Base-by-base conservation (phyloP, 1,140 invertebrate genomes). In the Leptonema lineaticorne region DNA sequence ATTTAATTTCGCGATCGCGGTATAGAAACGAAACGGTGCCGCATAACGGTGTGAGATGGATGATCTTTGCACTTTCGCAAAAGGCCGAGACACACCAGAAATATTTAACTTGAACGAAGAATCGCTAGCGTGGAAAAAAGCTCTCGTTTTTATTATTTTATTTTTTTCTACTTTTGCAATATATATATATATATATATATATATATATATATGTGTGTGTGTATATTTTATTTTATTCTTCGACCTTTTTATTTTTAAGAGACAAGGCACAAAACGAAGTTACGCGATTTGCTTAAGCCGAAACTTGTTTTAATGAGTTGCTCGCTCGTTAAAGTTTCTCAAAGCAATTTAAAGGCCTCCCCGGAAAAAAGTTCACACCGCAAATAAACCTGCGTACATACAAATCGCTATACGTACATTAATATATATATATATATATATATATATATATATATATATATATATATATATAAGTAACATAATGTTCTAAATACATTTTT, bases 251-350 rank as follows among this genome's bases (percentile, higher is more conserved):
- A 14, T 41, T 41, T 41, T 4, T 4, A 41, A 26, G 22, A 53
- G 50, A 53, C 50, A 53, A 53, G 50, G 22, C 50, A 22, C 46
- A 48, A 53, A 53, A 53, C 50, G 50, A 53, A 53, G 50, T 53
- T 53, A 22, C 50, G 50, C 50, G 50, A 53, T 53, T 53, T 26
- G 50, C 50, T 53, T 53, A 26, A 53, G 50, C 50, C 22, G 50
- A 53, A 53, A 53, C 50, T 53, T 53, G 50, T 24, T 53, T 53
- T 53, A 53, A 53, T 53, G 50, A 53, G 50, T 53, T 53, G 50
- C 50, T 53, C 50, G 50, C 50, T 53, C 50, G 50, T 53, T 53
- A 53, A 53, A 53, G 50, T 53, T 53, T 26, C 50, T 24, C 50
- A 22, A 53, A 53, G 50, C 50, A 53, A 53, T 53, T 53, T 26